These are phyloP conservation scores for Glossophaga mutica DNA, from an alignment of 2,797 vertebrate species.

Conservation along the genomic window DNA sequence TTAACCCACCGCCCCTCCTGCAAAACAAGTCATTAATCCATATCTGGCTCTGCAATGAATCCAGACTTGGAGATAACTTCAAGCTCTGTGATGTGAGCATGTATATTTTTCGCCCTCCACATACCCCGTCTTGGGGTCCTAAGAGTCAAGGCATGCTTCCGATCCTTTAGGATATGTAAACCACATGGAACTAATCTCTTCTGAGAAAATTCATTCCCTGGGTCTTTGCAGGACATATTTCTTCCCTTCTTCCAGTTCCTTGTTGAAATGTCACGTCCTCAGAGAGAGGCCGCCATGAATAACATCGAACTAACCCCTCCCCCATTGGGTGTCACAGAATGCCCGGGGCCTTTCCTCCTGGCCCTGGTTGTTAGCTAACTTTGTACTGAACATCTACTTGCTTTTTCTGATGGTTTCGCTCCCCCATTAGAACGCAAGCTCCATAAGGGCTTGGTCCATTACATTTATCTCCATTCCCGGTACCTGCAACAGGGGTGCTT, in stretches of 20 bases:
- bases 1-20: background rate
- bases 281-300: background rate
- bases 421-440: background rate
- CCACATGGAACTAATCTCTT: background rate
- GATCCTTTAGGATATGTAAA: background rate
- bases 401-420: background rate
- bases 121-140: background rate
- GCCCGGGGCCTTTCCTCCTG: background rate
- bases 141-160: background rate
- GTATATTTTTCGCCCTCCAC: background rate
- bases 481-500: background rate
- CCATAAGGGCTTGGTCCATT: background rate
- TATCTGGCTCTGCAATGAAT: background rate
- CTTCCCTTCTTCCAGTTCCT: too few relatives aligned
- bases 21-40: background rate
- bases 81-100: background rate
- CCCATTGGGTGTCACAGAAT: fast-evolving
- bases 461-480: background rate
- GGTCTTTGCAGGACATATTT: background rate
- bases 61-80: background rate
- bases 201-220: background rate
- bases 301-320: background rate
- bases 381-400: background rate
- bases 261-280: background rate
- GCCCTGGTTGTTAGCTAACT: background rate